Base-by-base conservation (phyloP, 2,888 invertebrate genomes). In the Sinopyrophorus schimmeli region DNA sequence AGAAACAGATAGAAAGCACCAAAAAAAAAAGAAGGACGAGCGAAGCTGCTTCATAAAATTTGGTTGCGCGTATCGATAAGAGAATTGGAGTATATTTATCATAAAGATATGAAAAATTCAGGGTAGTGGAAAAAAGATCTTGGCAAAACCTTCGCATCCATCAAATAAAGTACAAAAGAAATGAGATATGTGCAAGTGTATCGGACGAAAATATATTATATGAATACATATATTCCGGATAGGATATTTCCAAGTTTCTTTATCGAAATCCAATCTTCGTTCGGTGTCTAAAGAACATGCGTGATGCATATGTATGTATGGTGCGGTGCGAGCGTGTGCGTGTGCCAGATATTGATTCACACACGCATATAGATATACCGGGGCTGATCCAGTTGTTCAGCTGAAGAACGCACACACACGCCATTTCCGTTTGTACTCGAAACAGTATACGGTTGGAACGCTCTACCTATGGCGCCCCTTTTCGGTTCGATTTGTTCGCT, bases 271-370 rank as follows among this genome's bases (percentile, higher is more conserved):
- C 60, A 60, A 60, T 60, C 60, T 60, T 55, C 53, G 59, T 58
- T 54, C 50, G 47, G 57, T 52, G 47, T 53, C 49, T 55, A 50
- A 51, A 58, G 61, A 60, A 63, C 64, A 64, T 64, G 64, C 64
- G 64, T 64, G 62, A 55, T 59, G 61, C 59, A 62, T 61, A 59
- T 58, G 55, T 57, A 56, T 55, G 50, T 55, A 52, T 47, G 39
- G 47, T 52, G 43, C 43, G 35, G 51, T 37, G 53, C 44, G 53
- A 50, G 43, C 57, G 60, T 60, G 62, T 60, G 61, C 64, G 60
- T 64, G 61, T n/a, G n/a, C 58, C 57, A 61, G 62, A 62, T 64
- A 65, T 64, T 64, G 63, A 64, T 65, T 65, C 62, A 61, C 63
- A 63, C 59, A 64, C 60, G 61, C 62, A 61, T 59, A 60, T 54